A percentile compares a stretch with the other conserved stretches of the same genome.
Evolutionary conservation across 2,888 invertebrate genomes (phyloP).

Genomic region (Cotesia congregata): DNA sequence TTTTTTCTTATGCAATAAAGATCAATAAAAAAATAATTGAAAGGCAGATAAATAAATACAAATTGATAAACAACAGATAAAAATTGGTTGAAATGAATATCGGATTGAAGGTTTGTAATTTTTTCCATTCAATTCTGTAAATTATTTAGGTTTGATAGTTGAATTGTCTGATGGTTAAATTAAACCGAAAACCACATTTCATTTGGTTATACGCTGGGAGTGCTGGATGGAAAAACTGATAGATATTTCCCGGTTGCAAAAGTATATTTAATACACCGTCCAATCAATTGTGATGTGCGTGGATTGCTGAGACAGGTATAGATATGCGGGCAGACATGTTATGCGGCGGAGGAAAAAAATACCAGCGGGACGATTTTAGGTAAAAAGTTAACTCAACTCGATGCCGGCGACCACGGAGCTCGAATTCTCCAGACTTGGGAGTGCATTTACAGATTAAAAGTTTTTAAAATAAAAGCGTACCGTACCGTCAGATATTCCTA

Average conservation of each 20-base stretch:
- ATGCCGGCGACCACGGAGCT: constrained; percentile 18
- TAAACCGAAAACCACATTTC: constrained; percentile 28
- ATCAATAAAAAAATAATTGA: neutral
- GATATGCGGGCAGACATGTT: neutral
- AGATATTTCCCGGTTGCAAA: constrained; percentile 19
- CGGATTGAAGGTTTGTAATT: neutral
- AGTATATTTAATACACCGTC: neutral
- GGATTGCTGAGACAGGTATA: constrained; percentile 12
- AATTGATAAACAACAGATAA: neutral
- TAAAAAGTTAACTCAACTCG: constrained; percentile 32
- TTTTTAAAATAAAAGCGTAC: constrained; percentile 54
- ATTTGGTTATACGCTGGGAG: constrained; percentile 13
- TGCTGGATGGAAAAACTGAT: constrained; percentile 10
- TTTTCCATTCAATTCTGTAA: neutral
- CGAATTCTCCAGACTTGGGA: constrained; percentile 38
- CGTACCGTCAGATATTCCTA: constrained; percentile 42
- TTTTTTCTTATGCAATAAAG: too few relatives aligned
- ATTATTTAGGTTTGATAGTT: neutral
- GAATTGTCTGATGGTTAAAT: constrained; percentile 28
- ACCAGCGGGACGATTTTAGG: neutral
- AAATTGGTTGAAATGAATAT: neutral
- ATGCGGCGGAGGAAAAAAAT: neutral
- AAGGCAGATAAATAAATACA: neutral
- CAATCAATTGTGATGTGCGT: constrained; percentile 12
- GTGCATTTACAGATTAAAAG: constrained; percentile 64